Evolutionary conservation across 2,113 vertebrate species (phyloP).

Genomic region (Glaucidium brasilianum): DNA sequence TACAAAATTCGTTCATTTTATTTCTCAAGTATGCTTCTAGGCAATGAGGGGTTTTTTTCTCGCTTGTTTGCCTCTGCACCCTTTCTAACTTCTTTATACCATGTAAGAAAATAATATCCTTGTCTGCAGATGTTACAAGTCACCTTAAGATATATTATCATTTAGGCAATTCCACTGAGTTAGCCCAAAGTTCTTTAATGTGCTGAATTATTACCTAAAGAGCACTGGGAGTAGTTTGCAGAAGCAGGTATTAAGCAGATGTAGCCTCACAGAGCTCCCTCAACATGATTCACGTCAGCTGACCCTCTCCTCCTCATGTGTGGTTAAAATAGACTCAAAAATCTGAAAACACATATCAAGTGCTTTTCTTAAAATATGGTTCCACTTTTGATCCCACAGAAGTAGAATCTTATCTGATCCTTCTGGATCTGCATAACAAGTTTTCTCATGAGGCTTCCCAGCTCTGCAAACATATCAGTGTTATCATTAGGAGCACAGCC

Average conservation of each 20-base stretch:
- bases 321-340: background rate
- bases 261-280: background rate
- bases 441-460: slow-evolving; percentile 6
- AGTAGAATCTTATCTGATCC: slow-evolving; percentile 13
- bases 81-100: background rate
- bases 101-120: background rate
- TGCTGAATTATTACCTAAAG: background rate
- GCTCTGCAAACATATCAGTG: slow-evolving; percentile 20
- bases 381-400: background rate
- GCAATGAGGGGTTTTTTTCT: background rate
- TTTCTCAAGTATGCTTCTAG: background rate
- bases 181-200: background rate
- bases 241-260: background rate
- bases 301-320: background rate
- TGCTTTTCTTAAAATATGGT: background rate
- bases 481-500: slow-evolving; percentile 28
- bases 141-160: background rate
- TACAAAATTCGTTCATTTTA: background rate
- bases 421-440: background rate
- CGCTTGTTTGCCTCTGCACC: background rate
- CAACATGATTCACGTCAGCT: background rate
- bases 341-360: background rate
- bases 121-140: background rate
- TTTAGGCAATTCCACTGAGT: background rate
- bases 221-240: background rate